Base-by-base conservation (phyloP, 2,113 vertebrate species). In the Castor canadensis region DNA sequence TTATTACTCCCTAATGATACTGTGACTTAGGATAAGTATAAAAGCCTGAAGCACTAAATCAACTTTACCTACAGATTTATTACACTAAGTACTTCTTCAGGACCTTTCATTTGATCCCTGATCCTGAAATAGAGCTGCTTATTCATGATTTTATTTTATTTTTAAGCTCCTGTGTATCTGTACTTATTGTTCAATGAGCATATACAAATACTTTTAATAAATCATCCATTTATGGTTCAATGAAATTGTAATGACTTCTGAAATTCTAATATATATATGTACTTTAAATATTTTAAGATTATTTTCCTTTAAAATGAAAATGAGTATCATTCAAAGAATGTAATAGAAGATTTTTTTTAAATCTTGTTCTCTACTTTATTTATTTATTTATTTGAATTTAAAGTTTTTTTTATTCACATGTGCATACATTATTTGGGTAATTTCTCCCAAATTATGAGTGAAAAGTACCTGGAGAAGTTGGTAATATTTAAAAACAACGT, bases 231-330 rank as follows among this genome's bases (percentile, higher is more conserved):
- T 73, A 90, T 71, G 85, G 0, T 1, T 20, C 26, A 76, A 26
- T 58, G 35, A 28, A 85, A 7, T 60, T 69, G 38, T 13, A 84
- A 6, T 54, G 17, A 19, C 26, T 90, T 91, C 49, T 77, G 32
- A 75, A 91, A 76, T 82, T 93, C 47, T 8, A 67, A 17, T n/a
- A 35, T n/a, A 38, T 40, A 8, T 60, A 28, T 30, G 54, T 77
- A 73, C 79, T 11, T 77, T 64, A 87, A 92, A 89, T 79, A 3
- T 40, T 82, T 86, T 73, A 62, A 89, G 19, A 75, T 52, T 67
- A 22, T 12, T 82, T 80, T 82, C 45, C 47, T 64, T 75, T 69
- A 81, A 85, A 83, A 89, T 79, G 56, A 93, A 92, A 91, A 94
- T n/a, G 3, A 28, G 77, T 38, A 4, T 8, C 6, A 45, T 71